Conservation (phyloP, 2,888 invertebrate genomes). For the Caenorhabditis sp. region DNA sequence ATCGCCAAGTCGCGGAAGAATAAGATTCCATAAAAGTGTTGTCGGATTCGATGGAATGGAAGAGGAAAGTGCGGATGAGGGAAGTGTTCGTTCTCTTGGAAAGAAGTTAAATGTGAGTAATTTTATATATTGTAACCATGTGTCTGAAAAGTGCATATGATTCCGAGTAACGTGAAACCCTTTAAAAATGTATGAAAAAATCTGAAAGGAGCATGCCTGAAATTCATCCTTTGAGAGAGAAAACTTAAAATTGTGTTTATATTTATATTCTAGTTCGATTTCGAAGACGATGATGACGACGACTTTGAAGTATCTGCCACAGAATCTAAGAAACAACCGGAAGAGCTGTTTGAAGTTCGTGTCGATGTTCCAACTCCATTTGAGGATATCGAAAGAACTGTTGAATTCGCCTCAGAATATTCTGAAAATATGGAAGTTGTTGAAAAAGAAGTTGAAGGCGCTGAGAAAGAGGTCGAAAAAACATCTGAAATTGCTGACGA, state of each 20-base stretch:
- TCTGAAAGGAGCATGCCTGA: no score
- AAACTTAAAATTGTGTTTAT: no score
- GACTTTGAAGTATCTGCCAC: background rate
- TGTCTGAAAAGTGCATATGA: no score
- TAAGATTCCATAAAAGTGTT: conserved; percentile 7
- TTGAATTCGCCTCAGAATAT: conserved; percentile 3
- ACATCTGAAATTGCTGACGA: conserved; percentile 3
- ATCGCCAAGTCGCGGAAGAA: conserved; percentile 12
- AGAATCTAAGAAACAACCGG: background rate
- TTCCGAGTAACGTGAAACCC: no score
- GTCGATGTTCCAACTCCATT: background rate
- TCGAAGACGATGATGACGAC: conserved; percentile 1
- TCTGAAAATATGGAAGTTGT: conserved; percentile 8
- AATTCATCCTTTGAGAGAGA: no score
- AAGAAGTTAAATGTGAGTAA: background rate
- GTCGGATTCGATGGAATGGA: background rate
- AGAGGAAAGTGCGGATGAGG: background rate
- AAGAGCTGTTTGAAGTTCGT: background rate
- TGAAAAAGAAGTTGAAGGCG: conserved; percentile 1
- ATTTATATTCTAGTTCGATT: conserved; percentile 3
- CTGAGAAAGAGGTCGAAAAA: background rate
- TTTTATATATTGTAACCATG: background rate
- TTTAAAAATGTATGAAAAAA: no score
- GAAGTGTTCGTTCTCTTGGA: background rate
- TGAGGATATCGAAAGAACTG: background rate